Conservation (phyloP, 2,888 invertebrate genomes). For the Herminia tarsipennalis region DNA sequence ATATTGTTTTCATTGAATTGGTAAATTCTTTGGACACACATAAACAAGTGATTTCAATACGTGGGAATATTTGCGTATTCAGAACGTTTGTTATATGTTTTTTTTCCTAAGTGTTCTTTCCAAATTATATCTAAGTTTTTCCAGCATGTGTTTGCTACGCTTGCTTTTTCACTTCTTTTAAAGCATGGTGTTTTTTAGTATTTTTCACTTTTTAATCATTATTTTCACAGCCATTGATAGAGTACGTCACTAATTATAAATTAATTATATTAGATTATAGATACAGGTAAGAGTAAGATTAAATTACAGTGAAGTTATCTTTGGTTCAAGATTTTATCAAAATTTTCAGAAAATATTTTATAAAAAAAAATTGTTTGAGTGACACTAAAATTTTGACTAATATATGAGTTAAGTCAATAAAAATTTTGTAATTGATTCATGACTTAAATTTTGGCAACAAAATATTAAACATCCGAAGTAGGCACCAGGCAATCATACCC, state of each 20-base stretch:
- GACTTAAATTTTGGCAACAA: too few relatives aligned
- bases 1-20: neutral
- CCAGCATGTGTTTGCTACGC: conserved; percentile 49
- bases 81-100: neutral
- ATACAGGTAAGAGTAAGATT: conserved; percentile 6
- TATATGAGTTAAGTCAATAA: too few relatives aligned
- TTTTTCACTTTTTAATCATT: conserved; percentile 19
- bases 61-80: neutral
- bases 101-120: neutral
- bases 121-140: conserved; percentile 16
- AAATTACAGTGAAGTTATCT: too few relatives aligned
- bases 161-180: conserved; percentile 48
- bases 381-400: neutral
- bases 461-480: too few relatives aligned
- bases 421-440: too few relatives aligned
- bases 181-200: conserved; percentile 36
- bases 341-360: too few relatives aligned
- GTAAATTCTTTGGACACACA: neutral
- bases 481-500: neutral
- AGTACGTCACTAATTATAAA: neutral
- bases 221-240: conserved; percentile 28
- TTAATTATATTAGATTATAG: too few relatives aligned
- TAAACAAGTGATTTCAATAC: neutral
- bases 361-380: neutral
- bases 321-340: too few relatives aligned